Evolutionary conservation across 2,113 vertebrate species (phyloP), one percentile per base, ranked within the genome.

Genomic region (Phoenicopterus ruber): DNA sequence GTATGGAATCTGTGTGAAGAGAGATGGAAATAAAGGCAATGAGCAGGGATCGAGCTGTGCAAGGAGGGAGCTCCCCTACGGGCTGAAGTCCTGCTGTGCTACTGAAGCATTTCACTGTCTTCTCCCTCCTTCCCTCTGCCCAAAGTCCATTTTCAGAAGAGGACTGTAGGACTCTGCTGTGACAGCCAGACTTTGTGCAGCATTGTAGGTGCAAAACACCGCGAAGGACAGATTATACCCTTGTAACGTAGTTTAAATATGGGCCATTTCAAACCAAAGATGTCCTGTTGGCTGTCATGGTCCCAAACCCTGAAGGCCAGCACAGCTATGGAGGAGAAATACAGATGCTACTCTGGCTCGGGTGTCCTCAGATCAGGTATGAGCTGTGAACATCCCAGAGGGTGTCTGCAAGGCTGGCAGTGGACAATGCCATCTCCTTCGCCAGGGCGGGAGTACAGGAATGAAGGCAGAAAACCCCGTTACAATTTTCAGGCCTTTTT

Each of bases 1-100:
- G 96, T 99, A 99, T 4, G 99, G 99, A 97, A 99, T 99, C 99
- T 99, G 97, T 8, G 29, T 40, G 76, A 38, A 83, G 81, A 89
- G 63, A 96, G 22, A 34, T 24, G 17, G 58, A 72, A 71, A 85
- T 15, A 14, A 16, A 73, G 19, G 54, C 11, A 36, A 19, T 49
- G 54, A 95, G 47, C 71, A 58, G 32, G n/a, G 57, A 62, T 0
- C 2, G 13, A 38, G 84, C 52, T 17, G 38, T 17, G 49, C 6
- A 26, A 9, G 54, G 63, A n/a, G 21, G 42, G 38, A 67, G 63
- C 24, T 87, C 16, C 13, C 24, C 22, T 31, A 28, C 10, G 18
- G 61, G 65, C 36, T 11, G 50, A 5, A 70, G 3, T n/a, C 62
- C 81, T 49, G 74, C 54, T 65, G 22, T 55, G n/a, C 62, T 32